Conservation (phyloP, 2,113 vertebrate species). For the Hippocampus mohnikei region DNA sequence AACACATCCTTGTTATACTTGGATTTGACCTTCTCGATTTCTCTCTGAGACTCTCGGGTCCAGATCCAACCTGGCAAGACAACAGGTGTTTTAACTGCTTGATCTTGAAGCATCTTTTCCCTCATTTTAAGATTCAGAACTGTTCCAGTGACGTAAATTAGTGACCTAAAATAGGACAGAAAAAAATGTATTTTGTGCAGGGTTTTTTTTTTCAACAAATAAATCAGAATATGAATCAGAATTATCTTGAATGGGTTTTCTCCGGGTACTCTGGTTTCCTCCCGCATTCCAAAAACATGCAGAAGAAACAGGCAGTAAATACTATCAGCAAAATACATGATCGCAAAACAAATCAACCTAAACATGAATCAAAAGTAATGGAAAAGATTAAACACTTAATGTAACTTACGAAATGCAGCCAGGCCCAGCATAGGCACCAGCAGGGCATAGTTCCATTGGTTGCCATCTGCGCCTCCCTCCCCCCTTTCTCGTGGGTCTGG, state of each 20-base stretch:
- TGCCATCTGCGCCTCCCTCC: conserved; percentile 80
- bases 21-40: conserved; percentile 80
- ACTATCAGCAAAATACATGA: too few species aligned
- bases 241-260: too few species aligned
- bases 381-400: not conserved
- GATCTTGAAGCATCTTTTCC: not conserved
- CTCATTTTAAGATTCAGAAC: not conserved
- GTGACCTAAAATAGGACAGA: not conserved
- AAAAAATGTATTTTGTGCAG: not conserved
- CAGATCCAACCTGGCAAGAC: conserved; percentile 88
- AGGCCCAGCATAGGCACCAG: conserved; percentile 92
- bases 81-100: not conserved
- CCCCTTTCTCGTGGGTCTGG: conserved; percentile 76
- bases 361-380: too few species aligned
- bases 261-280: too few species aligned
- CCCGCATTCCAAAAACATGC: too few species aligned
- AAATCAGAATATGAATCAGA: too few species aligned
- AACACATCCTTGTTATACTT: conserved; percentile 72
- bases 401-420: conserved; percentile 92
- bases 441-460: conserved; percentile 92
- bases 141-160: not conserved
- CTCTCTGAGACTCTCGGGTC: conserved; percentile 87
- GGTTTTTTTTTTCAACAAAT: too few species aligned
- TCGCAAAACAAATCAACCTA: too few species aligned
- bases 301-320: too few species aligned